Base-by-base conservation (phyloP, 2,113 vertebrate species). In the Pygoscelis antarcticus region DNA sequence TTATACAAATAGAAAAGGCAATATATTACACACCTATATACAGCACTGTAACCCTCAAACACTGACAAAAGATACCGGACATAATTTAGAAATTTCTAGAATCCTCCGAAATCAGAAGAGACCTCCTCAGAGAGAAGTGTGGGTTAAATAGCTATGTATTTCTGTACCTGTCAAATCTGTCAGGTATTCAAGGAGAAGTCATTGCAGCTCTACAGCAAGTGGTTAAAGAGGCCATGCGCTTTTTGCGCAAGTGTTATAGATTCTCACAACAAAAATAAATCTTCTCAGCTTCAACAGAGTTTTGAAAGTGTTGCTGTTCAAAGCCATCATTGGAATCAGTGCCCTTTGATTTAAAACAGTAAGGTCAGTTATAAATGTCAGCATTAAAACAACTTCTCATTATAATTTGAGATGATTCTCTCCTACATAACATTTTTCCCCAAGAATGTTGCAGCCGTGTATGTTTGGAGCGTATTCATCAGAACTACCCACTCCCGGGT, bases 1-100 rank as follows among this genome's bases (percentile, higher is more conserved):
- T 85, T 87, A 76, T 91, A 87, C 74, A 94, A 93, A 91, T 83
- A 95, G 69, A 95, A 98, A 96, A 96, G 16, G 61, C 40, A 90
- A 78, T 96, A 82, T 64, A 72, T 89, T 95, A 96, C 58, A 82
- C 68, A 80, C 58, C 83, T 96, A 83, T 66, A 83, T 90, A 96
- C 83, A 95, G 60, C 69, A 94, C 29, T 52, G 69, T 94, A 96
- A 95, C 68, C 86, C 46, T 94, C 25, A 86, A 95, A 95, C 72
- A 80, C 54, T 38, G 71, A 96, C 83, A 93, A 74, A 84, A 95
- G 58, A 47, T 88, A 77, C 64, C 78, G 75, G 86, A 88, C 84
- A 62, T 47, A n/a, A 93, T 38, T 30, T 81, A 90, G 46, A 95
- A 94, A 92, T 61, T 70, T 96, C 85, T 96, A 93, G 90, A 93